Percentiles rank a stretch among this genome's conserved stretches.
These are phyloP conservation scores for Peromyscus nudipes DNA, from an alignment of 2,797 vertebrate species.

Conservation along the genomic window DNA sequence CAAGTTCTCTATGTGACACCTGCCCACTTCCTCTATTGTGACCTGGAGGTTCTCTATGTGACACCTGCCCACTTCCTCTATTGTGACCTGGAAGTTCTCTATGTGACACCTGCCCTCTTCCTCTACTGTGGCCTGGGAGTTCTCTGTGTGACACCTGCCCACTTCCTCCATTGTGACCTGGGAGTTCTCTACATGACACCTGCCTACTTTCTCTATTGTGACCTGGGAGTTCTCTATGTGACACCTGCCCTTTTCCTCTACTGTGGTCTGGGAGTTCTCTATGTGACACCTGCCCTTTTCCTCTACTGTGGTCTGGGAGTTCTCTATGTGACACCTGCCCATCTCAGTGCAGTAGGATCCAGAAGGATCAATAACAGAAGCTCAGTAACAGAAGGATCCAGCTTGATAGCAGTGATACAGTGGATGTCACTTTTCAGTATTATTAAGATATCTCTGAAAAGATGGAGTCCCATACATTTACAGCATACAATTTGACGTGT, in stretches of 20 bases:
- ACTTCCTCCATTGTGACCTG: neutral
- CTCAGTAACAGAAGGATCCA: neutral
- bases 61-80: too few relatives aligned
- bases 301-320: neutral
- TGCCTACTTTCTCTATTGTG: neutral
- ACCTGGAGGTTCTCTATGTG: too few relatives aligned
- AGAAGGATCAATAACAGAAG: too few relatives aligned
- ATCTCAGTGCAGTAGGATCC: too few relatives aligned
- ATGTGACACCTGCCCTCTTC: too few relatives aligned
- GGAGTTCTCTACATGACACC: neutral
- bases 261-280: neutral
- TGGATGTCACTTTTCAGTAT: neutral
- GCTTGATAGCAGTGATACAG: neutral
- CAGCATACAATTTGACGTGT: neutral
- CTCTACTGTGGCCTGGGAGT: too few relatives aligned
- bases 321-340: too few relatives aligned
- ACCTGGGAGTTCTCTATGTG: too few relatives aligned
- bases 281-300: fast-evolving
- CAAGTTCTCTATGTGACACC: neutral
- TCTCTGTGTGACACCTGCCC: neutral
- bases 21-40: neutral
- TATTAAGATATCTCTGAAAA: neutral
- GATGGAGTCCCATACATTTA: neutral
- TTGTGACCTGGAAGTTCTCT: too few relatives aligned
- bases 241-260: neutral